phyloP scores from a whole-genome alignment of 2,113 vertebrate genomes.

The Rattus norvegicus region GRCr8 NC_086034.1:28154501-28155000 shows the following conservation, averaged over 20 bases:
- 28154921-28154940: not conserved
- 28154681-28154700: not conserved
- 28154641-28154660: not conserved
- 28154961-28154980: not conserved
- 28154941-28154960: not conserved
- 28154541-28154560: not conserved
- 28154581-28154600: no score
- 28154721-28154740: not conserved
- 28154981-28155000: not conserved
- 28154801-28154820: not conserved
- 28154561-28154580: not conserved
- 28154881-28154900: not conserved
- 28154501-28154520: not conserved
- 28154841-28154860: not conserved
- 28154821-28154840: not conserved
- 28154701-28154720: not conserved
- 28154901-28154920: not conserved
- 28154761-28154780: not conserved
- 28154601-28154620: not conserved
- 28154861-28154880: not conserved
- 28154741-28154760: not conserved
- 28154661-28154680: not conserved
- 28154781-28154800: not conserved
- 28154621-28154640: not conserved
- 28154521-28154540: not conserved